Evolutionary conservation across 2,113 vertebrate species (phyloP), one percentile per base, ranked within the genome.

Genomic region (Ptilorrhoa leucosticta): DNA sequence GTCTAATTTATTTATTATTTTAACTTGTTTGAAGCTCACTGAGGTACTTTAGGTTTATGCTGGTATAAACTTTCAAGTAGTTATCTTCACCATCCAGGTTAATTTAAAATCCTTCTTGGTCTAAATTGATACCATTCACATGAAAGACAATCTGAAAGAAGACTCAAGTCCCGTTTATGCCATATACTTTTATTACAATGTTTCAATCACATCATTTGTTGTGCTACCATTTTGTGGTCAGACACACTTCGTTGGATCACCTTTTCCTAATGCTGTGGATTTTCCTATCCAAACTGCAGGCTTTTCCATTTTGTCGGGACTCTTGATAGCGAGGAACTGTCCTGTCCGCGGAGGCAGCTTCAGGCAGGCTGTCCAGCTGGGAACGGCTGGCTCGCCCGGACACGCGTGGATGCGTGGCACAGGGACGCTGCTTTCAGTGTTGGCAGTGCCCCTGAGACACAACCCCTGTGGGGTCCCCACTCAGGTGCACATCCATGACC

Each of bases 311-410:
- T 5, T n/a, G 3, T 3, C 12, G 2, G 12, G 33, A 19, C 30
- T n/a, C 37, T 1, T 2, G 39, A 2, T 1, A 4, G 40, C 1
- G 1, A 37, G 37, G 27, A 65, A 7, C 21, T 3, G 26, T 53
- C 33, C 50, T 13, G 7, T 4, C 7, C 1, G 2, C 0, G 13
- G 45, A 37, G 57, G 42, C 6, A 5, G 33, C 44, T 50, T 11
- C 44, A 3, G 69, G 30, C 28, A 4, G 37, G 39, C 70, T 19
- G n/a, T 4, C 11, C 40, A 14, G 35, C 47, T 10, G 31, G 51
- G 27, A 2, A 3, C 1, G 27, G 39, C 28, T 4, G 27, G 42
- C 28, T 54, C 6, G 9, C 22, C 28, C 16, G 2, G n/a, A 42
- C 80, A 83, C 53, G 30, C 22, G 15, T 26, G 68, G 40, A 26